These are phyloP conservation scores for Charaxes varanes DNA, from an alignment of 1,140 invertebrate species.

Conservation along the genomic window DNA sequence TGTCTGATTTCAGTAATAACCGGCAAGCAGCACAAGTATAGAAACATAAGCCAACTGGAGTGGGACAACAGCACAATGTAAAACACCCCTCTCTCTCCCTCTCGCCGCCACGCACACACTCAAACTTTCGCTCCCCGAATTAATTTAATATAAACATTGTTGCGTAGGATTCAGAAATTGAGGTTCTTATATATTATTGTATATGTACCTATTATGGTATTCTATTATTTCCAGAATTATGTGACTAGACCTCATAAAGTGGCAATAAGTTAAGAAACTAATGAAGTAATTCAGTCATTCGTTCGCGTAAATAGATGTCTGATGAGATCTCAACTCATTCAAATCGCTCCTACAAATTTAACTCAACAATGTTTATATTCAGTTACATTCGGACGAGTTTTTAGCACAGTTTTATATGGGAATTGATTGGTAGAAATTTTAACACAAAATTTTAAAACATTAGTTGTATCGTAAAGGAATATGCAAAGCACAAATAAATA, in stretches of 20 bases:
- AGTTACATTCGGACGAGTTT: conserved; percentile 5
- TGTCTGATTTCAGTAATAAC: conserved; percentile 47
- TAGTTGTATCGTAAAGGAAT: background rate
- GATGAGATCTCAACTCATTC: no score
- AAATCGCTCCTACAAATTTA: no score
- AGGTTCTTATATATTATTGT: no score
- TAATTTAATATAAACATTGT: no score
- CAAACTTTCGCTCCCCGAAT: conserved; percentile 3
- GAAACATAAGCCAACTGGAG: conserved; percentile 81
- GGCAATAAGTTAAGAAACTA: no score
- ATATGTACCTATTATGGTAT: no score
- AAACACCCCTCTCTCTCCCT: conserved; percentile 31
- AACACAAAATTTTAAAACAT: background rate
- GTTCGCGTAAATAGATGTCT: no score
- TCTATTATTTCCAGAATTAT: no score
- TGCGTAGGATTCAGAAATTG: no score
- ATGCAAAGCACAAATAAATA: conserved; percentile 15
- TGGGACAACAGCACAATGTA: conserved; percentile 84
- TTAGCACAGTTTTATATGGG: conserved; percentile 36
- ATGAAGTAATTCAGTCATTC: no score
- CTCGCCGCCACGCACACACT: conserved; percentile 19
- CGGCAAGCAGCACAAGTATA: conserved; percentile 75
- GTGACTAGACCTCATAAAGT: no score
- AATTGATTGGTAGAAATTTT: conserved; percentile 42
- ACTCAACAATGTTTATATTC: no score